These are phyloP conservation scores for Spodoptera litura DNA, from an alignment of 1,140 invertebrate species.

Conservation along the genomic window DNA sequence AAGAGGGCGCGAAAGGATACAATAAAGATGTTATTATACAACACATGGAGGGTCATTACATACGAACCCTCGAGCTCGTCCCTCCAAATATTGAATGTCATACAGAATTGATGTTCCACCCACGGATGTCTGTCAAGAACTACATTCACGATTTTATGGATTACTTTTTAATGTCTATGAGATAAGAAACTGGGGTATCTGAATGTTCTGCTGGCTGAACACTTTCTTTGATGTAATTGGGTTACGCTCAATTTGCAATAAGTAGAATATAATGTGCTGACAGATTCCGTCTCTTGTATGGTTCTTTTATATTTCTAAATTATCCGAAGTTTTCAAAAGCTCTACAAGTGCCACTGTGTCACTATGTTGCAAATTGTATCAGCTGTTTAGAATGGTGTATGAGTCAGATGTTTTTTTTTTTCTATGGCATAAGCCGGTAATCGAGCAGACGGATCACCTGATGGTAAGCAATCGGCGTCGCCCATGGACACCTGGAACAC, in stretches of 20 bases:
- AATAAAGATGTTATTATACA: constrained; percentile 68
- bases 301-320: not conserved
- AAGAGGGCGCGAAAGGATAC: constrained; percentile 54
- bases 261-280: not conserved
- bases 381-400: too few species aligned
- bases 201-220: constrained; percentile 7
- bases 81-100: constrained; percentile 61
- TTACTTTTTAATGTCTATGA: constrained; percentile 55
- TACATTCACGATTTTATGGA: constrained; percentile 48
- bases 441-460: too few species aligned
- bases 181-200: constrained; percentile 36
- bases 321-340: too few species aligned
- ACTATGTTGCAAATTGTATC: too few species aligned
- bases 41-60: constrained; percentile 68
- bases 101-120: constrained; percentile 59
- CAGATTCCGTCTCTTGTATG: not conserved
- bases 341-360: too few species aligned
- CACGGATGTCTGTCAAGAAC: constrained; percentile 43
- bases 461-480: too few species aligned
- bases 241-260: constrained; percentile 28
- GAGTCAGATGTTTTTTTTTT: too few species aligned
- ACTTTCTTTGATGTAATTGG: constrained; percentile 3
- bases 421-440: too few species aligned
- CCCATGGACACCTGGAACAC: too few species aligned
- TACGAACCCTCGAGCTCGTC: constrained; percentile 58